Evolutionary conservation across 2,113 vertebrate species (phyloP).

Genomic region (Cranoglanis bouderius): DNA sequence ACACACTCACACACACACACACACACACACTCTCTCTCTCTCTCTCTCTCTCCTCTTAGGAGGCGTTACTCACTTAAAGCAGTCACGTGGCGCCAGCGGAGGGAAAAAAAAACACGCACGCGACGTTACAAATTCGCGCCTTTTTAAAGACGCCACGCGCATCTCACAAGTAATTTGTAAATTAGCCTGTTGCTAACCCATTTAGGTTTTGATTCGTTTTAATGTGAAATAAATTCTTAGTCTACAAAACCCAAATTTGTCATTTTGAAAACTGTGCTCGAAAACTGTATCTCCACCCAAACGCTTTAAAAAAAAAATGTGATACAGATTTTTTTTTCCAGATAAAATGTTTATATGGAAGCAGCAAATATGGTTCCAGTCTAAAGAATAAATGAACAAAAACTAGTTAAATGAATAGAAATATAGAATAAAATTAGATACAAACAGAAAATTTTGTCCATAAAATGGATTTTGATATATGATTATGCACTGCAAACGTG

Average conservation of each 20-base stretch:
- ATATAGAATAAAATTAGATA: neutral
- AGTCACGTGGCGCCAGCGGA: constrained; percentile 6
- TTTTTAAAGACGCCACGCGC: constrained; percentile 35
- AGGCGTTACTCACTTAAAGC: constrained; percentile 34
- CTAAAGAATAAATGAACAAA: neutral
- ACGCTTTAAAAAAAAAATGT: neutral
- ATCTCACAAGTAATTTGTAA: neutral
- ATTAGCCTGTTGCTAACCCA: constrained; percentile 13
- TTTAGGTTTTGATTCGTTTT: neutral
- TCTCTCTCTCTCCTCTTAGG: constrained; percentile 40
- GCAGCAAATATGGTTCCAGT: neutral
- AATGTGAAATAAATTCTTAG: neutral
- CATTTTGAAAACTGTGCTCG: neutral
- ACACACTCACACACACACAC: neutral
- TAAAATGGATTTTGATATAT: neutral
- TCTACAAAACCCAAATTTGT: neutral
- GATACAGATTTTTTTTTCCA: too few species aligned
- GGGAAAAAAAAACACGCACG: constrained; percentile 8
- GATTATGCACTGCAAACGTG: neutral
- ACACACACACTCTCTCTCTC: constrained; percentile 1
- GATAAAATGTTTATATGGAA: neutral
- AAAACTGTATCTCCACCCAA: too few species aligned
- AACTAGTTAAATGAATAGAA: neutral
- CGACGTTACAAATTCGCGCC: constrained; percentile 32
- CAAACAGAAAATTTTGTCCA: neutral